Evolutionary conservation across 2,113 vertebrate species (phyloP).

Genomic region (Sardina pilchardus): DNA sequence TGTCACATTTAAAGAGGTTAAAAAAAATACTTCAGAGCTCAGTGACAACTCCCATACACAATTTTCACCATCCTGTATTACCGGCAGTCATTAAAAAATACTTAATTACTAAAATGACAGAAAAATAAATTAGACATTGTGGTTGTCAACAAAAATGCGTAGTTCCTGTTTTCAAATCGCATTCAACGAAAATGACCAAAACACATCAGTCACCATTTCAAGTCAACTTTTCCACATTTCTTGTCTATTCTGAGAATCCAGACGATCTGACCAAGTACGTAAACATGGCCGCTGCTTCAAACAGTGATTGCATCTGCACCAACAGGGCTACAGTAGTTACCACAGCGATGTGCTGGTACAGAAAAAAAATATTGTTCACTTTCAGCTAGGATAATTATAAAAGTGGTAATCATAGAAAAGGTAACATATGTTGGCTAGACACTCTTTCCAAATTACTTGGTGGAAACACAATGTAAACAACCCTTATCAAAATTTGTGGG

Average conservation of each 20-base stretch:
- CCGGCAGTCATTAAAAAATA: slow-evolving; percentile 1
- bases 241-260: not conserved
- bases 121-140: not conserved
- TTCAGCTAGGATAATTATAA: not conserved
- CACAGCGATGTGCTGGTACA: not conserved
- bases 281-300: not conserved
- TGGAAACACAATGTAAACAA: not conserved
- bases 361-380: not conserved
- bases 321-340: not conserved
- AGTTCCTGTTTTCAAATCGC: not conserved
- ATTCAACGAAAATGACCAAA: slow-evolving; percentile 2
- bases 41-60: not conserved
- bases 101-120: not conserved
- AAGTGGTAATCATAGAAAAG: slow-evolving; percentile 1
- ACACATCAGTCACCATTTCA: not conserved
- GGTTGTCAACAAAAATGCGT: not conserved
- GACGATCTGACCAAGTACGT: not conserved
- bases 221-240: not conserved
- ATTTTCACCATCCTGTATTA: not conserved
- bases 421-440: not conserved
- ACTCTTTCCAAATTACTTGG: not conserved
- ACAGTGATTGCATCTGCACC: not conserved
- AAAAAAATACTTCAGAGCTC: slow-evolving; percentile 1
- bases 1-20: slow-evolving; percentile 4
- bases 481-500: not conserved